Evolutionary conservation across 2,797 vertebrate genomes (phyloP).

Genomic region (Lagodon rhomboides): DNA sequence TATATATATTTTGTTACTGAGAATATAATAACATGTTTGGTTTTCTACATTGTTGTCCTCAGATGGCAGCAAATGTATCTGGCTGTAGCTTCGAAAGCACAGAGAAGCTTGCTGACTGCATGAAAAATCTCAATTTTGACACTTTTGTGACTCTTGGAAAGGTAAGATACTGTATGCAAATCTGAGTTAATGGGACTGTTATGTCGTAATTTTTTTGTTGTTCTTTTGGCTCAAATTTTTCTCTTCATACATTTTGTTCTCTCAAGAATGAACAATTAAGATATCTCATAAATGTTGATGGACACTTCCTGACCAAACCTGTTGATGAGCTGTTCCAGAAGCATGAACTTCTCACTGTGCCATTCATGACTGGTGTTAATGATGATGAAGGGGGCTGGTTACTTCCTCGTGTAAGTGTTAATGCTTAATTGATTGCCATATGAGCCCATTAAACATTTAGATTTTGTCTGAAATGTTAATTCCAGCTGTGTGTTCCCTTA

Average conservation of each 20-base stretch:
- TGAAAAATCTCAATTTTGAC: slow-evolving; percentile 71
- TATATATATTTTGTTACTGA: no score
- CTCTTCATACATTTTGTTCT: neutral
- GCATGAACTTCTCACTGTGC: slow-evolving; percentile 74
- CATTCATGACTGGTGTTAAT: slow-evolving; percentile 82
- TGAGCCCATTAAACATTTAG: neutral
- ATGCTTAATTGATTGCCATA: neutral
- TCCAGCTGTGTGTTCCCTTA: slow-evolving; percentile 34
- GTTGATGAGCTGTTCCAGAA: slow-evolving; percentile 63
- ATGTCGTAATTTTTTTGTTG: neutral
- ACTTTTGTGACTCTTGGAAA: slow-evolving; percentile 35
- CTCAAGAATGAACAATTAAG: slow-evolving; percentile 37
- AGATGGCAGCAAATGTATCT: slow-evolving; percentile 74
- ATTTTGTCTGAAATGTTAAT: neutral
- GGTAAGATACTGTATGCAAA: slow-evolving; percentile 56
- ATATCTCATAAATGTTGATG: slow-evolving; percentile 60
- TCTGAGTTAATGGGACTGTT: neutral
- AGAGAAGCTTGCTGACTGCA: slow-evolving; percentile 75
- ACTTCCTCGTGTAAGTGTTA: slow-evolving; percentile 70
- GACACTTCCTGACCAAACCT: slow-evolving; percentile 75
- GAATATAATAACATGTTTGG: neutral
- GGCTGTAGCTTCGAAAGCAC: slow-evolving; percentile 81
- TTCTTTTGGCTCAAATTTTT: neutral
- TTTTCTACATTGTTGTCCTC: slow-evolving; percentile 4
- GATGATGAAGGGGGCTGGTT: slow-evolving; percentile 78